A percentile compares a stretch with the other conserved stretches of the same genome.
Evolutionary conservation across 1,140 invertebrate genomes (phyloP).

Genomic region (Monomorium pharaonis): DNA sequence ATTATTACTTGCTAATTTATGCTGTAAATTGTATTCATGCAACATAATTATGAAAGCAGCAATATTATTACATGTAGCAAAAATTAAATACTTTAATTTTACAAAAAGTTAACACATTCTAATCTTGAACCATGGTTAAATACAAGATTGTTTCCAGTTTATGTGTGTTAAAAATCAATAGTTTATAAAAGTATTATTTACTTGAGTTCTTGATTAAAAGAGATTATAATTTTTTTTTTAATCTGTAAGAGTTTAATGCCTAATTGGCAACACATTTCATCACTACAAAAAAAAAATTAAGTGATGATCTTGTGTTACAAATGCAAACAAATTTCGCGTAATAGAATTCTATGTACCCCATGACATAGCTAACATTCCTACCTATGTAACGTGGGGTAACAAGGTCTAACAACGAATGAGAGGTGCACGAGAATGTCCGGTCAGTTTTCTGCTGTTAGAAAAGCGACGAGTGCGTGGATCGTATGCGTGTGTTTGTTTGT

Average conservation of each 20-base stretch:
- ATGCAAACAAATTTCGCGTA: conserved; percentile 6
- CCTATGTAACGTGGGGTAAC: neutral
- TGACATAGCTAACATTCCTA: neutral
- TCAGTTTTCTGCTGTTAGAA: conserved; percentile 23
- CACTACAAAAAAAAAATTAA: neutral
- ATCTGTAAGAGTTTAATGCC: neutral
- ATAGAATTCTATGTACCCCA: neutral
- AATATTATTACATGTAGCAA: neutral
- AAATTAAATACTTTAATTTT: conserved; percentile 8
- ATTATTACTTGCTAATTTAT: neutral
- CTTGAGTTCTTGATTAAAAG: neutral
- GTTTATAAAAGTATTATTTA: neutral
- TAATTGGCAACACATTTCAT: neutral
- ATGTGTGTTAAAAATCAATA: neutral
- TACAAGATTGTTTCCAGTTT: neutral
- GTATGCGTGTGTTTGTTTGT: neutral
- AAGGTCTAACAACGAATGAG: neutral
- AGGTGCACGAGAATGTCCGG: neutral
- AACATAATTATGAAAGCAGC: neutral
- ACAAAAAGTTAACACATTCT: neutral
- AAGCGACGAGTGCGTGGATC: conserved; percentile 13
- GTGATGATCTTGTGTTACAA: neutral
- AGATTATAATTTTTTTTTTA: neutral
- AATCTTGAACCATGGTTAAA: neutral
- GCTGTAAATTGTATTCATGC: neutral